Evolutionary conservation across 1,140 invertebrate species (phyloP).

Genomic region (Bombus sylvicola): DNA sequence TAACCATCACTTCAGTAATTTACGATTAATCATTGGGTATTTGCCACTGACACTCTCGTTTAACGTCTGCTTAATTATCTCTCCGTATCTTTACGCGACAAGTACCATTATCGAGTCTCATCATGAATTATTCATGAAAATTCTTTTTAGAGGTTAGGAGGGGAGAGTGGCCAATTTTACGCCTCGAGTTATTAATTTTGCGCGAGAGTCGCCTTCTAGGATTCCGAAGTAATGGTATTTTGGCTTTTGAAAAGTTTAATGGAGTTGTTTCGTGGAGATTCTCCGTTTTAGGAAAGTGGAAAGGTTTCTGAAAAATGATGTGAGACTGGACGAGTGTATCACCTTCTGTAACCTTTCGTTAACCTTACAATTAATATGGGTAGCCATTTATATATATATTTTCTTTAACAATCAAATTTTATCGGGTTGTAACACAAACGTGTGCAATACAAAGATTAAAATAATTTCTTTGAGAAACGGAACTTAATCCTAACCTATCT

Average conservation of each 20-base stretch:
- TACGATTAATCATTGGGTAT: constrained; percentile 41
- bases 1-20: constrained; percentile 47
- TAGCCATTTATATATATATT: neutral
- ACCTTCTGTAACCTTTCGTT: neutral
- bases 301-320: too few species aligned
- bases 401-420: too few species aligned
- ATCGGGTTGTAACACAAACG: too few species aligned
- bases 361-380: neutral
- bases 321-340: neutral
- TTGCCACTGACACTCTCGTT: neutral
- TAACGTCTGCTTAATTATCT: constrained; percentile 51
- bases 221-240: neutral
- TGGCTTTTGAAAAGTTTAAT: neutral
- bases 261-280: neutral
- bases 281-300: neutral
- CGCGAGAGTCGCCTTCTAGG: neutral
- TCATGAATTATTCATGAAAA: constrained; percentile 50
- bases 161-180: neutral
- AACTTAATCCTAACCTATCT: too few species aligned
- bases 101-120: neutral
- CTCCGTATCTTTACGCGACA: constrained; percentile 18
- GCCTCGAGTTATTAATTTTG: neutral
- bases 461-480: too few species aligned
- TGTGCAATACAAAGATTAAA: too few species aligned
- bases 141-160: neutral